These are phyloP conservation scores for Rhagoletis pomonella DNA, from an alignment of 1,140 invertebrate genomes.

Conservation along the genomic window DNA sequence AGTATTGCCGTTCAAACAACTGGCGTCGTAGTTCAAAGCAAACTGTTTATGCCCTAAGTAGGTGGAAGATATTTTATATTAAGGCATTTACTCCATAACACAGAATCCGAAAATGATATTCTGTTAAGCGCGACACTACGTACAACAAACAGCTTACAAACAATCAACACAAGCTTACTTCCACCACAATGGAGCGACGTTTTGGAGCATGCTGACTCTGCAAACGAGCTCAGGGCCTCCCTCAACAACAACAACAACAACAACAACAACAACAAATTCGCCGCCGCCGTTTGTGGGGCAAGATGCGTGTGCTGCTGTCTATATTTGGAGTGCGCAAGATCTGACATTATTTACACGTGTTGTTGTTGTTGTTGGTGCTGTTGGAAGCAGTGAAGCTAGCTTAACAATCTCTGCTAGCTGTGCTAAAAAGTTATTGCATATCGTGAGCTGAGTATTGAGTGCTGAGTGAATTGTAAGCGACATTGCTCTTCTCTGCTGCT, in stretches of 20 bases:
- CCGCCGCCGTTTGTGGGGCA: background rate
- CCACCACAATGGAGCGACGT: background rate
- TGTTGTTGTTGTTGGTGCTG: background rate
- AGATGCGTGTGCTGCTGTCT: background rate
- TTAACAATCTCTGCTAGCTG: background rate
- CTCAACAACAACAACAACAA: too few relatives aligned
- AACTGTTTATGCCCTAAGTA: conserved; percentile 40
- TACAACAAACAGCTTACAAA: background rate
- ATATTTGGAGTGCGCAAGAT: background rate
- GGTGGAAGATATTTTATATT: conserved; percentile 40
- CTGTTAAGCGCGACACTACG: background rate
- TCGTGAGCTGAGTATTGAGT: too few relatives aligned
- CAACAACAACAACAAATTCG: background rate
- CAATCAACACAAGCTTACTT: background rate
- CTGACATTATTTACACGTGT: too few relatives aligned
- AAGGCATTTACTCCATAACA: background rate
- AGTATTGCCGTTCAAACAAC: background rate
- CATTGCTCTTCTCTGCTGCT: too few relatives aligned
- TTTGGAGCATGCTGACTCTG: conserved; percentile 34
- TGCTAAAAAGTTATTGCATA: background rate
- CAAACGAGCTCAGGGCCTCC: conserved; percentile 17
- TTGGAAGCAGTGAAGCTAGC: background rate
- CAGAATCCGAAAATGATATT: conserved; percentile 34
- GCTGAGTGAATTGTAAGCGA: too few relatives aligned
- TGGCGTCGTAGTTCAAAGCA: conserved; percentile 14